Evolutionary conservation across 2,888 invertebrate species (phyloP).

Genomic region (Eumacrocentrus americanus): DNA sequence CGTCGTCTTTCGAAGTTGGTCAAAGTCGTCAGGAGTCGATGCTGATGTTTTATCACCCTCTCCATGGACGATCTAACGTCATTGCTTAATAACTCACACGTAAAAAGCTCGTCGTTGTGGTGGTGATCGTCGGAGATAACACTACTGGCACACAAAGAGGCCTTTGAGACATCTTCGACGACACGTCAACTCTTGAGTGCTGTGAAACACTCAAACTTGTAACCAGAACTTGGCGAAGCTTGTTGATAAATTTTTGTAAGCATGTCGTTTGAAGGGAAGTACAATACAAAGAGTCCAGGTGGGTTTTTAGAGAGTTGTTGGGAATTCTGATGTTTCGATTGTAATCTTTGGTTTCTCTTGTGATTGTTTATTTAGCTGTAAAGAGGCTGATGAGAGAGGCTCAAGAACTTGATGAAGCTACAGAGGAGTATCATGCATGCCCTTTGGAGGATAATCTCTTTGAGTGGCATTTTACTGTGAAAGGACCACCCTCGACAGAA

Average conservation of each 20-base stretch:
- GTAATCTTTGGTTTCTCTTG: not conserved
- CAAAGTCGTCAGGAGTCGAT: not conserved
- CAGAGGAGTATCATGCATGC: slow-evolving; percentile 87
- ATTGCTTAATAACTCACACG: not conserved
- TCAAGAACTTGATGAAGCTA: slow-evolving; percentile 81
- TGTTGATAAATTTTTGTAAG: slow-evolving; percentile 25
- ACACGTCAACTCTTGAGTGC: not conserved
- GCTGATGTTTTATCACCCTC: not conserved
- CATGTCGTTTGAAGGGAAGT: slow-evolving; percentile 65
- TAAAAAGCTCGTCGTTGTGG: not conserved
- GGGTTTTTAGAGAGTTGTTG: slow-evolving; percentile 35
- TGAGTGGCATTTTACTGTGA: slow-evolving; percentile 97
- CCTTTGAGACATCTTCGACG: too few species aligned
- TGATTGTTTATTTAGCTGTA: slow-evolving; percentile 72
- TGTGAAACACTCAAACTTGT: not conserved
- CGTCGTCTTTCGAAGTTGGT: not conserved
- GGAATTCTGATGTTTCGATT: not conserved
- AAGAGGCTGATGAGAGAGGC: slow-evolving; percentile 94
- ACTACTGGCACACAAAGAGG: too few species aligned
- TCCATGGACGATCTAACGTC: not conserved
- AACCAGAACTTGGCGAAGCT: not conserved
- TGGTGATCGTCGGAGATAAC: too few species aligned
- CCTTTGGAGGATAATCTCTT: slow-evolving; percentile 95
- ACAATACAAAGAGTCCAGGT: slow-evolving; percentile 70
- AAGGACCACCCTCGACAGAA: slow-evolving; percentile 86